phyloP scores from a whole-genome alignment of 2,888 invertebrate genomes.

The Tricholauxania praeusta region DNA sequence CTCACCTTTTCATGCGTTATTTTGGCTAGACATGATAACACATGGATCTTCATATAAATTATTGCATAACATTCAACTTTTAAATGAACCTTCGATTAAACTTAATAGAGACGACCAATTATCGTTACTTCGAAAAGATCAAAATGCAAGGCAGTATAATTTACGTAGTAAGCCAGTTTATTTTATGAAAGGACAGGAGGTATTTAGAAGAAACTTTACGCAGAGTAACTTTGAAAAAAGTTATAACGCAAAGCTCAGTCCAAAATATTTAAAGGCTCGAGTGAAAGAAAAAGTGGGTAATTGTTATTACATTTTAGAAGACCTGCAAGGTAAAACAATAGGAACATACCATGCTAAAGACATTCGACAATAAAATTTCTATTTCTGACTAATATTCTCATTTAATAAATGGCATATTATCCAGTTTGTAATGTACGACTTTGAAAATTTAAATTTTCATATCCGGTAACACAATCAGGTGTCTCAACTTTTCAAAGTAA shows the following conservation, averaged over 20 bases:
- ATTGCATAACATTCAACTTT: no score
- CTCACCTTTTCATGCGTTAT: no score
- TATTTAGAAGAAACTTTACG: constrained; percentile 26
- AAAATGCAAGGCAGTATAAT: constrained; percentile 13
- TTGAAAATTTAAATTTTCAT: no score
- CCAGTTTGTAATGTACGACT: no score
- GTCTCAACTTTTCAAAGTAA: no score
- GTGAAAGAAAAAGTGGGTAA: constrained; percentile 11
- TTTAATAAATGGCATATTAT: no score
- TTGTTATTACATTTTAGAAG: constrained; percentile 24
- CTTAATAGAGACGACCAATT: background rate
- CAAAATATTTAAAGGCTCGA: constrained; percentile 27
- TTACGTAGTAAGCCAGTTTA: constrained; percentile 2
- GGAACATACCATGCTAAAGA: constrained; percentile 31
- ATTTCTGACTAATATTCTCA: background rate
- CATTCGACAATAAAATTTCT: background rate
- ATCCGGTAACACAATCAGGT: no score
- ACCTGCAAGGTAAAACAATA: constrained; percentile 23
- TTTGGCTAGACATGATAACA: no score
- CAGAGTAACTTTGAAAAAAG: constrained; percentile 17
- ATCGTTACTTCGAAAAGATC: background rate
- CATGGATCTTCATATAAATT: no score
- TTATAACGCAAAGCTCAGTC: constrained; percentile 31
- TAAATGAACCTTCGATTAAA: no score
- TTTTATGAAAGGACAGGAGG: constrained; percentile 14